Base-by-base conservation (phyloP, 2,113 vertebrate genomes). In the Gila orcuttii region DNA sequence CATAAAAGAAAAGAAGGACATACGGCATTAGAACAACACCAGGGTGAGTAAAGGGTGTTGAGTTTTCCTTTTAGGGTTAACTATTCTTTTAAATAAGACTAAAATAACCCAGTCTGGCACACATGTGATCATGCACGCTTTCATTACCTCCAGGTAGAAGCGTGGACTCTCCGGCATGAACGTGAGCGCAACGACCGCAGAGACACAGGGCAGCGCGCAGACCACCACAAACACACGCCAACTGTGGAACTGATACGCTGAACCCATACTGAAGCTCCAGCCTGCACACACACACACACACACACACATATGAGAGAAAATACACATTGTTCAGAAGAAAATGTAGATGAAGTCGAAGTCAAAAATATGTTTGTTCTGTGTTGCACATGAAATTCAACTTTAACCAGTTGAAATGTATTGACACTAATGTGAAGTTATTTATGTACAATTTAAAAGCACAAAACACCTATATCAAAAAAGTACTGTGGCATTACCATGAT, bases 241-340 rank as follows among this genome's bases (percentile, higher is more conserved):
- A 84, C 98, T 99, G 94, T 99, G 98, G 88, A 99, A 99, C 94
- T 99, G 98, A 93, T 99, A 99, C 15, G 98, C 98, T 31, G 98
- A 99, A 0, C 98, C 98, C 98, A 99, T 99, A 91, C 97, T 99
- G 95, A 99, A 99, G 93, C 98, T 99, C 98, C 98, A 99, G 55
- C 98, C 98, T 99, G 89, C 19, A 89, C 12, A 89, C 86, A 82
- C 23, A 74, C 19, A 88, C 12, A 88, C 86, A 83, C 71, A 86
- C 59, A 88, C 7, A 82, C 28, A 28, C 28, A 1, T 17, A 33
- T 64, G 25, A 64, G 12, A 5, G 12, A 13, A 25, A 64, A 64
- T 13, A 50, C 60, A 3, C n/a, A 21, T 31, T 31, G 7, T 31
- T 60, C 13, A 28, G 11, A 64, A 13, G 60, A 64, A 64, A 31